A percentile compares a stretch with the other conserved stretches of the same genome.
These are phyloP conservation scores for Asarcornis scutulata DNA, from an alignment of 2,113 vertebrate species.

Conservation along the genomic window DNA sequence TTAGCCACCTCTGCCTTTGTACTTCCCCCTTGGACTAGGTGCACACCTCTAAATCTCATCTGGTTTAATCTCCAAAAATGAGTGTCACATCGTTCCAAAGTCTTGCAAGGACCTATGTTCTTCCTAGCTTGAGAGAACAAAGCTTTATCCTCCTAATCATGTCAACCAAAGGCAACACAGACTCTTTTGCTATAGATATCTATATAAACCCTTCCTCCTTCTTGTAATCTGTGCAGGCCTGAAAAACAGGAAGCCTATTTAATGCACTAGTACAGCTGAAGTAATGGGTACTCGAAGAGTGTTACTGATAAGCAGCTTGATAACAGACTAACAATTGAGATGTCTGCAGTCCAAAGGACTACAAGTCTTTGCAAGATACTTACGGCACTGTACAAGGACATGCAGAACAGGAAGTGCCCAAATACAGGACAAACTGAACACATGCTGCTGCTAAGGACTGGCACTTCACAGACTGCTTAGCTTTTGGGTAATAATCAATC, in stretches of 20 bases:
- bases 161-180: neutral
- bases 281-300: neutral
- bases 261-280: neutral
- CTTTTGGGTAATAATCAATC: neutral
- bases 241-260: constrained; percentile 39
- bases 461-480: neutral
- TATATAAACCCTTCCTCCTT: neutral
- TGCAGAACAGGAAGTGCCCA: neutral
- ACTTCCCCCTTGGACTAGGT: accelerated
- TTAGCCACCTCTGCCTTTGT: neutral
- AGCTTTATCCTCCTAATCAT: neutral
- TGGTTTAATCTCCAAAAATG: neutral
- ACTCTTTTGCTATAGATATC: neutral
- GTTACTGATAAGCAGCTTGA: constrained; percentile 10
- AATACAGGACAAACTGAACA: neutral
- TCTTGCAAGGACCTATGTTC: neutral
- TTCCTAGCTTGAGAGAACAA: neutral
- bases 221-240: neutral
- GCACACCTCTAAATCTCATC: neutral
- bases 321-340: constrained; percentile 12
- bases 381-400: neutral
- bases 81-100: neutral
- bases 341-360: constrained; percentile 29
- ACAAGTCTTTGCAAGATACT: neutral
- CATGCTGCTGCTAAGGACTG: neutral